Percentiles rank a stretch among this genome's conserved stretches.
These are phyloP conservation scores for Crocallis elinguaria DNA, from an alignment of 2,888 invertebrate species.

Conservation along the genomic window DNA sequence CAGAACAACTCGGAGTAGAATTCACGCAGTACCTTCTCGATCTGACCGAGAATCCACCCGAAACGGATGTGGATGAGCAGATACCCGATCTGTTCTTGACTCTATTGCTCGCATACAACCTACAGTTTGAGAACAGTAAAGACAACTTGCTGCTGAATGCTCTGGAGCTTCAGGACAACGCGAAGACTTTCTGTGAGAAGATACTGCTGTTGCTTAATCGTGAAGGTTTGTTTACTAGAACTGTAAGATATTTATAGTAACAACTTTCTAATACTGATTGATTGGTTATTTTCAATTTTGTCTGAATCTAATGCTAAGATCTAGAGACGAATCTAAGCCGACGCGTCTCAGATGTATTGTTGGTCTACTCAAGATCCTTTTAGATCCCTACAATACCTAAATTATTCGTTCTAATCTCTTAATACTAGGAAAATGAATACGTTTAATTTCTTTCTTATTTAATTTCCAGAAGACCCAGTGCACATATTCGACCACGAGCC, in stretches of 20 bases:
- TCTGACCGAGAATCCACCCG: slow-evolving; percentile 91
- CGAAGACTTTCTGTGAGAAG: slow-evolving; percentile 96
- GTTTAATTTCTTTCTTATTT: background rate
- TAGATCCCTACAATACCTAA: too few species aligned
- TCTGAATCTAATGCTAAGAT: too few species aligned
- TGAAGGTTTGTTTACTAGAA: slow-evolving; percentile 87
- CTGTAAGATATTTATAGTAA: background rate
- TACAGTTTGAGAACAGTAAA: slow-evolving; percentile 89
- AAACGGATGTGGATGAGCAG: slow-evolving; percentile 92
- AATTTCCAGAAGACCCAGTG: slow-evolving; percentile 91
- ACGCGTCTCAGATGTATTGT: too few species aligned
- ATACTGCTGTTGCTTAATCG: slow-evolving; percentile 93
- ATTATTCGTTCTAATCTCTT: too few species aligned
- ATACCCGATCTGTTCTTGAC: slow-evolving; percentile 94
- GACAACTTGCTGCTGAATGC: slow-evolving; percentile 90
- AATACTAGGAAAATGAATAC: too few species aligned
- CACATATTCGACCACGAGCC: slow-evolving; percentile 93
- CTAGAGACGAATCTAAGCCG: too few species aligned
- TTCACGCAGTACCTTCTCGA: slow-evolving; percentile 93
- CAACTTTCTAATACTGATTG: background rate
- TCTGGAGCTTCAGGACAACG: slow-evolving; percentile 87
- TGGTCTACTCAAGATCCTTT: too few species aligned
- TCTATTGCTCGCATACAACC: slow-evolving; percentile 93
- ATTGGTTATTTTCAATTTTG: too few species aligned
- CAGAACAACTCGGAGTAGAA: slow-evolving; percentile 93